These are phyloP conservation scores for Chlorocebus sabaeus DNA, from an alignment of 2,113 vertebrate species.

Conservation along the genomic window DNA sequence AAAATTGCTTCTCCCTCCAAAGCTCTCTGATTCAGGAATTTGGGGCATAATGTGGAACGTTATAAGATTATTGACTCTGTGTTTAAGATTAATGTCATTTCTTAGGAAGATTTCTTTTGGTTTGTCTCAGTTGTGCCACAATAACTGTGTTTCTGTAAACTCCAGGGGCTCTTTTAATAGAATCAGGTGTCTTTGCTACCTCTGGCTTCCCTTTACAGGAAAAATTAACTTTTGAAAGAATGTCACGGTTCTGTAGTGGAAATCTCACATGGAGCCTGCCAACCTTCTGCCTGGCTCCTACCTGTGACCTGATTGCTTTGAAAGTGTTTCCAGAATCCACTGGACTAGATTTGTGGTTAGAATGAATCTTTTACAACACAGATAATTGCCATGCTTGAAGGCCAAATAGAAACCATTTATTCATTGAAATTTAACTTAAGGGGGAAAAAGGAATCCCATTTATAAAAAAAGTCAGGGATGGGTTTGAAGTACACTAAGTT, in stretches of 20 bases:
- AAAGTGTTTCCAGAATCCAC: constrained; percentile 14
- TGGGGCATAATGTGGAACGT: neutral
- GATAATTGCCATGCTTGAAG: neutral
- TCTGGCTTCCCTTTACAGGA: neutral
- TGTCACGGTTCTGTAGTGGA: neutral
- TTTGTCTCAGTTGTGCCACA: neutral
- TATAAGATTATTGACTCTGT: neutral
- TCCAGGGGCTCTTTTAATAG: neutral
- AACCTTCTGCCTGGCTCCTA: neutral
- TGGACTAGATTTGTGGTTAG: neutral
- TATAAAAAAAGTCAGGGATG: neutral
- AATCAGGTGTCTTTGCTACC: neutral
- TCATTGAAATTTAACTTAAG: neutral
- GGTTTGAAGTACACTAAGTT: neutral
- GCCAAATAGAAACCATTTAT: neutral
- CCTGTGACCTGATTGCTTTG: neutral
- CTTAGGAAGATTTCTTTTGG: neutral
- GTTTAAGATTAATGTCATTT: neutral
- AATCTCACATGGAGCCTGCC: neutral
- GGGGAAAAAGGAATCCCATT: neutral
- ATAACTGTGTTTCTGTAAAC: neutral
- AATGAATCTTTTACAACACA: neutral
- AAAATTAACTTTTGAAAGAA: neutral
- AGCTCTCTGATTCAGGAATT: neutral
- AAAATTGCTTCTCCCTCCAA: neutral